These are phyloP conservation scores for Hippocampus abdominalis DNA, from an alignment of 2,113 vertebrate species.

Conservation along the genomic window DNA sequence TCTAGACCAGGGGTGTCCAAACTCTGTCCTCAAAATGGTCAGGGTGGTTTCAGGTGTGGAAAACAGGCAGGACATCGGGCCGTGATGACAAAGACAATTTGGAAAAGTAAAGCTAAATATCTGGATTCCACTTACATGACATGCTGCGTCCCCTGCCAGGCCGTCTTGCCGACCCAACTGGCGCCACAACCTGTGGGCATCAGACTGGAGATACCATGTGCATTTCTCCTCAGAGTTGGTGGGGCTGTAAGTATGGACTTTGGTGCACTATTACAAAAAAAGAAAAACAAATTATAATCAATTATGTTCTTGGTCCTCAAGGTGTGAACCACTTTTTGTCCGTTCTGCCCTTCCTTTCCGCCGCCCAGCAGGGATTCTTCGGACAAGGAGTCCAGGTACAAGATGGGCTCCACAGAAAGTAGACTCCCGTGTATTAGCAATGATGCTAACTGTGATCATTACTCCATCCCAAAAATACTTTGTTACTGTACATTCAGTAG, in stretches of 20 bases:
- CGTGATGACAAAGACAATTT: no score
- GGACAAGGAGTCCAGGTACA: slow-evolving; percentile 42
- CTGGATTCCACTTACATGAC: neutral
- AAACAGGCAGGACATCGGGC: no score
- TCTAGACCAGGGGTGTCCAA: neutral
- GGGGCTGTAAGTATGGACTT: slow-evolving; percentile 58
- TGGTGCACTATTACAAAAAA: no score
- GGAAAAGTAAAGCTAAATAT: neutral
- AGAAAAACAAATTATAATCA: neutral
- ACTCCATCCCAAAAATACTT: neutral
- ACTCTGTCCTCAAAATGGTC: no score
- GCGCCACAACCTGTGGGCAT: slow-evolving; percentile 49
- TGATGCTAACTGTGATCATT: neutral
- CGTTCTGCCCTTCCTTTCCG: slow-evolving; percentile 66
- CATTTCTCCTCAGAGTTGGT: slow-evolving; percentile 67
- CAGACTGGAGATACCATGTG: slow-evolving; percentile 50
- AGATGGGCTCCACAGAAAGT: neutral
- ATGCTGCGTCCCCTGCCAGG: slow-evolving; percentile 29
- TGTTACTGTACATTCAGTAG: no score
- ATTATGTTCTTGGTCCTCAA: slow-evolving; percentile 20
- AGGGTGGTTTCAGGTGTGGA: no score
- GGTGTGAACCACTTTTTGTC: slow-evolving; percentile 66
- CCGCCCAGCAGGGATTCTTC: slow-evolving; percentile 55
- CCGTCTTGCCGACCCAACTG: slow-evolving; percentile 60
- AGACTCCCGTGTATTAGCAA: neutral